phyloP scores from a whole-genome alignment of 2,888 invertebrate genomes.

The Cerastis leucographa region DNA sequence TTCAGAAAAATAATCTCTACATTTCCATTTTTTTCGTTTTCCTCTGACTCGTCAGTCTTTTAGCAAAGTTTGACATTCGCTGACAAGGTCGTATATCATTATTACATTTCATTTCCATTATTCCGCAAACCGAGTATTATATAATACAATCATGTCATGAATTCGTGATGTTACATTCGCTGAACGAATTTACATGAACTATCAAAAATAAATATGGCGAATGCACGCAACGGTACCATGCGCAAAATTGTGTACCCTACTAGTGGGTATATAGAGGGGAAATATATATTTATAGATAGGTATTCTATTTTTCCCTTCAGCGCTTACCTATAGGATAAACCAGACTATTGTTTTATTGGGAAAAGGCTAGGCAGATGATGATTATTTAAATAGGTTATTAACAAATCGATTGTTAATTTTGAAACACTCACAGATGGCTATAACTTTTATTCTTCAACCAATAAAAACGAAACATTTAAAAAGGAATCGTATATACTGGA shows the following conservation, averaged over 20 bases:
- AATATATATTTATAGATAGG: constrained; percentile 3
- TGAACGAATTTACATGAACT: constrained; percentile 63
- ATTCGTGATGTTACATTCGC: constrained; percentile 67
- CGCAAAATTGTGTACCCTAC: constrained; percentile 26
- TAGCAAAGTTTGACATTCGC: constrained; percentile 38
- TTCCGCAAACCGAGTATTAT: constrained; percentile 56
- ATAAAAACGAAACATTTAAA: neutral
- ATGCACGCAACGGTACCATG: constrained; percentile 72
- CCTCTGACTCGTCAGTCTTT: constrained; percentile 18
- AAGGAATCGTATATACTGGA: neutral
- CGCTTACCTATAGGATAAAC: neutral
- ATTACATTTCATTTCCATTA: constrained; percentile 71
- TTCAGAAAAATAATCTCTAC: neutral
- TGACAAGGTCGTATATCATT: constrained; percentile 72
- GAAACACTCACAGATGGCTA: neutral
- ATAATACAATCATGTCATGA: constrained; percentile 60
- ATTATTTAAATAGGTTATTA: neutral
- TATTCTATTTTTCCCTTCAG: neutral
- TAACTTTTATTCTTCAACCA: neutral
- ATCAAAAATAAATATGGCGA: constrained; percentile 72
- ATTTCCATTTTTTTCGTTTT: constrained; percentile 3
- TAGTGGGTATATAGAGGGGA: neutral
- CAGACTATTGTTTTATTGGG: neutral
- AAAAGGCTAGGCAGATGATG: neutral
- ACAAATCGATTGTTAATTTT: neutral